Evolutionary conservation across 1,140 invertebrate genomes (phyloP), one percentile per base, ranked within the genome.

Genomic region (Argopecten irradians): DNA sequence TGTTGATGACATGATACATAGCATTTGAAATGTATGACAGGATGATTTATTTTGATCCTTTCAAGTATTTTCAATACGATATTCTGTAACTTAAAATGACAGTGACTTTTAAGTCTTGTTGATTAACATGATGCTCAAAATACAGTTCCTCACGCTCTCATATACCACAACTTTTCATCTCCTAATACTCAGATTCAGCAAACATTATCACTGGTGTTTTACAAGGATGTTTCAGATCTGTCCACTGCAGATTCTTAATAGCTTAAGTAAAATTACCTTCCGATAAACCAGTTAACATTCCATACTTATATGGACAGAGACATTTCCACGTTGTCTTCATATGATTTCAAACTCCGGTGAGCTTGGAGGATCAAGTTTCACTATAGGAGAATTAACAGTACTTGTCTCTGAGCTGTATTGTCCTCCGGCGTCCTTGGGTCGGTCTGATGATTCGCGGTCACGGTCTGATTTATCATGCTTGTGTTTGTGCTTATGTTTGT

Each of bases 401-500:
- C 90, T 91, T 35, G 86, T 87, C 16, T 89, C 86, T 41, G 89
- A 91, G 46, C 83, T 90, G 41, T 84, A 87, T 46, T 88, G 84
- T 43, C 89, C 91, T 84, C 46, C 84, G 39, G 89, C 85, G 28
- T 86, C 46, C 22, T 92, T 91, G n/a, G 83, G 91, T 88, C 83
- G 90, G 83, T 89, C 90, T 39, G 46, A 84, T 32, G 34, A 87
- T 55, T 90, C 55, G 86, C 91, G 86, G 22, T 91, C 91, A 83
- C 85, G 91, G 9, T 94, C 93, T 35, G 90, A 46, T 46, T 91
- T 90, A 28, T 94, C 93, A 95, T 90, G 92, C 91, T 94, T 91
- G 86, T 95, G 94, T 89, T 94, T 95, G 86, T 96, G 95, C 85
- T 94, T 95, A 90, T 96, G 94, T 86, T 95, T 95, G 89, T 96